These are phyloP conservation scores for Cololabis saira DNA, from an alignment of 2,113 vertebrate species.

Conservation along the genomic window DNA sequence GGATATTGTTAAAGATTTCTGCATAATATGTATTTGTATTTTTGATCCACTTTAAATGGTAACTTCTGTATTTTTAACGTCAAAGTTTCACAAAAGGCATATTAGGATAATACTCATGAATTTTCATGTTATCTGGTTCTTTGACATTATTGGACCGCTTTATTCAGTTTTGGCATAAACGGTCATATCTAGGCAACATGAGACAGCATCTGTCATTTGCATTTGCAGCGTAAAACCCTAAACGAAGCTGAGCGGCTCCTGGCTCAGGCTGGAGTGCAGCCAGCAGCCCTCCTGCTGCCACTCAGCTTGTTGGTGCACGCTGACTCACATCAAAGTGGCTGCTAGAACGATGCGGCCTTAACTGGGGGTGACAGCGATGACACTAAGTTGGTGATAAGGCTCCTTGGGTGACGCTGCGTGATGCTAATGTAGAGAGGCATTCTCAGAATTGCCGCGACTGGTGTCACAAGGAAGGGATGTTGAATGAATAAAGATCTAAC, in stretches of 20 bases:
- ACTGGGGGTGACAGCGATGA: constrained; percentile 44
- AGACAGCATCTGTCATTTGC: no score
- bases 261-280: constrained; percentile 2
- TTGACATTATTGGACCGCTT: no score
- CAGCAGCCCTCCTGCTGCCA: no score
- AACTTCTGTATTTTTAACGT: no score
- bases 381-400: constrained; percentile 52
- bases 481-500: constrained; percentile 19
- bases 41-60: no score
- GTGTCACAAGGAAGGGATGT: constrained; percentile 13
- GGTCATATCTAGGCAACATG: no score
- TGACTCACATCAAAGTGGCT: constrained; percentile 28
- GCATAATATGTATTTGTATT: no score
- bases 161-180: no score
- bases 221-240: neutral
- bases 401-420: constrained; percentile 40
- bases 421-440: constrained; percentile 57
- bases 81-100: no score
- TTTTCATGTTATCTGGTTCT: no score
- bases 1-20: no score
- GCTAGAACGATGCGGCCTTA: constrained; percentile 28
- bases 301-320: constrained; percentile 2
- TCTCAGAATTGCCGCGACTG: constrained; percentile 39
- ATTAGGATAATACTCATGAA: no score
- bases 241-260: neutral